A percentile compares a stretch with the other conserved stretches of the same genome.
Conservation (phyloP, 2,888 invertebrate species). For the Cetonia aurata region DNA sequence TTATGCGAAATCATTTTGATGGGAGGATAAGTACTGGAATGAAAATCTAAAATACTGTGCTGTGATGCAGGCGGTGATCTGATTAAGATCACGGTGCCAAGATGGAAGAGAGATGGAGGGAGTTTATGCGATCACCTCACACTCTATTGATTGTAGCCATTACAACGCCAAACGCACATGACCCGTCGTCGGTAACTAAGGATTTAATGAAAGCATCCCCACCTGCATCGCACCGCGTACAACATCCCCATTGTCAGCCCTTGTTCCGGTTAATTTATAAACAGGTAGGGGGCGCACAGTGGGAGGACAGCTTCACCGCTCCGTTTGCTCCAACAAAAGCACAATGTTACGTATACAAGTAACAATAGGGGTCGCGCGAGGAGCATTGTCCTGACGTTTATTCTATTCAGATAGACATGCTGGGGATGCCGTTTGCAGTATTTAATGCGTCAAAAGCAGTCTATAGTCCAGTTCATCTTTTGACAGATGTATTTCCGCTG, state of each 20-base stretch:
- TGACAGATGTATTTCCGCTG: not conserved
- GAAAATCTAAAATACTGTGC: no score
- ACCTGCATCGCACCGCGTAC: not conserved
- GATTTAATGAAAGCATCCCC: no score
- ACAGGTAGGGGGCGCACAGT: not conserved
- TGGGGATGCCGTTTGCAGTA: not conserved
- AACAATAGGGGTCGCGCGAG: not conserved
- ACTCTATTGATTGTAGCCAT: no score
- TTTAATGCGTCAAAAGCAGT: not conserved
- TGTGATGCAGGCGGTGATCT: no score
- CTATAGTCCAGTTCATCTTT: not conserved
- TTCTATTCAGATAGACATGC: not conserved
- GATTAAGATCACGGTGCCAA: no score
- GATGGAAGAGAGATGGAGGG: no score
- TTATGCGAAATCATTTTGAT: no score
- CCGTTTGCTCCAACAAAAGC: not conserved
- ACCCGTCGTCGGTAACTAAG: no score
- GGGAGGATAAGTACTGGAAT: no score
- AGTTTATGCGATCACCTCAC: no score
- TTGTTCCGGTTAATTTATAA: constrained; percentile 18
- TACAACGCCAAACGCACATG: no score
- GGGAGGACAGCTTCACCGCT: not conserved
- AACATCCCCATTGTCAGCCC: constrained; percentile 1
- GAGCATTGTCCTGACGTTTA: not conserved
- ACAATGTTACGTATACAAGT: not conserved